Evolutionary conservation across 1,140 invertebrate genomes (phyloP), one percentile per base, ranked within the genome.

Genomic region (Arctopsyche grandis): DNA sequence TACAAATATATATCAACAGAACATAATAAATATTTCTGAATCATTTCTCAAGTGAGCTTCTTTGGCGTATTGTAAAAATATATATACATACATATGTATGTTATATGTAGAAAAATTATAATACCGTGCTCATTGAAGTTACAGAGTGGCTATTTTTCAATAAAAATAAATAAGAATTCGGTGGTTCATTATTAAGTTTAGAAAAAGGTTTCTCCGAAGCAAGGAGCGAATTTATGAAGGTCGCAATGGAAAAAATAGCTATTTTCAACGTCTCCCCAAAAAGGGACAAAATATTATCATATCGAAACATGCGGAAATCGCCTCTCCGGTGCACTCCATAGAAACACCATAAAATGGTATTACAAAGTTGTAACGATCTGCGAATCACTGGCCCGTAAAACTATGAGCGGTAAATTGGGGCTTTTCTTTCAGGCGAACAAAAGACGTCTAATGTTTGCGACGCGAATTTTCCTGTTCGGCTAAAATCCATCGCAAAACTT

Each of bases 191-290:
- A 60, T 60, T 60, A 21, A 60, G 19, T 60, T 60, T 60, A 16
- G 16, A 60, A 60, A 60, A 60, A 16, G 56, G 56, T 60, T 7
- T 38, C 29, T 38, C 29, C 29, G 7, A n/a, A n/a, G n/a, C 29
- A 38, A 7, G 29, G 29, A 38, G 29, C 56, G 56, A 60, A 60
- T 60, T 60, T 60, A 60, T 60, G 56, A 19, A 60, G 16, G 56
- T 19, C n/a, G 56, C 29, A 38, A 38, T 3, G 1, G 56, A 60
- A 60, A 52, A 60, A 21, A 9, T 21, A 21, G 56, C 21, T 60
- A 60, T 60, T 60, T 60, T 60, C 21, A 19, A 60, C 5, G 56
- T 9, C 21, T 21, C 1, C 48, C 56, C 21, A 60, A 16, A 60
- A 60, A 60, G 16, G 21, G 16, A 9, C n/a, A 19, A 21, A 60